These are phyloP conservation scores for Saguinus imperator DNA, from an alignment of 2,113 vertebrate genomes.

Conservation along the genomic window DNA sequence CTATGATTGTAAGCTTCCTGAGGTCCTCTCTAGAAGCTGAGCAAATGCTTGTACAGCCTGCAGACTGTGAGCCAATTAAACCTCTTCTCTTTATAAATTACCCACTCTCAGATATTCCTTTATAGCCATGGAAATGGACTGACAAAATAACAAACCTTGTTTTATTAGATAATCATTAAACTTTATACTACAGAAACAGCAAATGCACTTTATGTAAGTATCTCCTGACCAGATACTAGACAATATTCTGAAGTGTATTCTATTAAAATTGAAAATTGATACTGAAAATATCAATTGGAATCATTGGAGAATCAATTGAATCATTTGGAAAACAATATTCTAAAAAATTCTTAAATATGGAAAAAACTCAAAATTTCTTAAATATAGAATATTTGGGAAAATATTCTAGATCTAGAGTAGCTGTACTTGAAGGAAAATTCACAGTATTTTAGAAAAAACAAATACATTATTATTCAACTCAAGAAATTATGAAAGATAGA, in stretches of 20 bases:
- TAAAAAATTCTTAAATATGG: neutral
- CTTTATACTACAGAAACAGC: neutral
- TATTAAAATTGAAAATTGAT: neutral
- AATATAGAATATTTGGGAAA: neutral
- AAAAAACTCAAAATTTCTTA: neutral
- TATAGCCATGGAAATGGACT: too few species aligned
- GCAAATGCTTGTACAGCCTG: too few species aligned
- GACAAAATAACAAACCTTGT: neutral
- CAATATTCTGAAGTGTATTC: neutral
- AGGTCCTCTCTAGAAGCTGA: too few species aligned
- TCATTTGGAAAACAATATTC: constrained; percentile 9
- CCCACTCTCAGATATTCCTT: too few species aligned
- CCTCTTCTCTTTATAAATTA: too few species aligned
- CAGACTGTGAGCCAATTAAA: too few species aligned
- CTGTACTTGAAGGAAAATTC: neutral
- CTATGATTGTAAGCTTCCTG: too few species aligned
- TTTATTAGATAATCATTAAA: constrained; percentile 4
- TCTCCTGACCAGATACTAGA: neutral
- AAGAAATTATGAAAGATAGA: neutral
- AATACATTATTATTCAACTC: neutral
- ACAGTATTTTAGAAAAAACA: neutral
- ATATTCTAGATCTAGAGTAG: neutral
- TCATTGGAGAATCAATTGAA: too few species aligned
- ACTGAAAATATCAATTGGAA: neutral
- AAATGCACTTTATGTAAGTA: neutral